Evolutionary conservation across 2,888 invertebrate genomes (phyloP).

Genomic region (Melinaea menophilus): DNA sequence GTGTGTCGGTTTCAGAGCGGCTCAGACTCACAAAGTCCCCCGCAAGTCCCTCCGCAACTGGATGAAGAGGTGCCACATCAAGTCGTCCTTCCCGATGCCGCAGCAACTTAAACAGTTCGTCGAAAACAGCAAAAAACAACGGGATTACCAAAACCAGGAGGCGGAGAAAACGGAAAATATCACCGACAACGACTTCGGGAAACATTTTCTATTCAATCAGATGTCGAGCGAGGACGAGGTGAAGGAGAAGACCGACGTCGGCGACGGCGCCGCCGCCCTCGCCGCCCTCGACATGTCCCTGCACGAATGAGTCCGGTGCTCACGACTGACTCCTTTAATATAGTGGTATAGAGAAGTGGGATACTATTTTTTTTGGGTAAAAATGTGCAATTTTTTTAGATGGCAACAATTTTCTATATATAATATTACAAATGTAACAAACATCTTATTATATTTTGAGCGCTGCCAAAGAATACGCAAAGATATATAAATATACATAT

Average conservation of each 20-base stretch:
- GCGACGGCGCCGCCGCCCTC: conserved; percentile 48
- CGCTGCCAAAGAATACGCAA: conserved; percentile 54
- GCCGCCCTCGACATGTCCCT: conserved; percentile 60
- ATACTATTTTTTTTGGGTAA: background rate
- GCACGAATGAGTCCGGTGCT: conserved; percentile 44
- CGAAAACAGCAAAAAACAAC: conserved; percentile 72
- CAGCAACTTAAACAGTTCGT: conserved; percentile 77
- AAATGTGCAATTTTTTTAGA: conserved; percentile 4
- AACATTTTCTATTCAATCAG: conserved; percentile 57
- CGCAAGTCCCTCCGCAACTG: conserved; percentile 79
- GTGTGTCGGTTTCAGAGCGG: conserved; percentile 63
- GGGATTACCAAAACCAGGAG: conserved; percentile 55
- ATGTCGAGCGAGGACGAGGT: conserved; percentile 62
- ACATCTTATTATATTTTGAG: conserved; percentile 26
- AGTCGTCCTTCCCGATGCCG: conserved; percentile 79
- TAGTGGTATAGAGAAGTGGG: too few species aligned
- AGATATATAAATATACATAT: conserved; percentile 32
- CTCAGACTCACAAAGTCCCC: conserved; percentile 79
- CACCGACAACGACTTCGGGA: conserved; percentile 61
- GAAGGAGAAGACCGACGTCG: conserved; percentile 30
- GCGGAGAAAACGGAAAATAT: conserved; percentile 36
- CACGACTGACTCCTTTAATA: background rate
- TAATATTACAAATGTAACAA: conserved; percentile 4
- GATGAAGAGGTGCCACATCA: conserved; percentile 80
- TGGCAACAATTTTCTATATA: conserved; percentile 6